Percentiles rank a stretch among this genome's conserved stretches.
Evolutionary conservation across 2,113 vertebrate genomes (phyloP).

Genomic region (Cebidichthys violaceus): DNA sequence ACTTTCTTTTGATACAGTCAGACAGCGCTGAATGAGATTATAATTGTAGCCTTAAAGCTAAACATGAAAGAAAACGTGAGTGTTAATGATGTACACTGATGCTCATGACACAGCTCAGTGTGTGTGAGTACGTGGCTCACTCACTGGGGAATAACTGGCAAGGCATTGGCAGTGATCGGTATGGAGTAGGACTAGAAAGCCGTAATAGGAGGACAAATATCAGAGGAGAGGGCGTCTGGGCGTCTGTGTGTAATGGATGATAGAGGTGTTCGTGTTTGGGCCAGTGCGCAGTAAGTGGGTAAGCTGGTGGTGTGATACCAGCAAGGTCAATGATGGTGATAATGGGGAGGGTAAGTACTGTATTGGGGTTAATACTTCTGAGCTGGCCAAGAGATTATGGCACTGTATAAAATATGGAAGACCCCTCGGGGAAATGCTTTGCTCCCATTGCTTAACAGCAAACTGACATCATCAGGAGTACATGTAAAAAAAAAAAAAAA

Average conservation of each 20-base stretch:
- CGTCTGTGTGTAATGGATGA: slow-evolving; percentile 64
- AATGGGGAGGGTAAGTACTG: slow-evolving; percentile 66
- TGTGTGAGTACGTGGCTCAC: slow-evolving; percentile 8
- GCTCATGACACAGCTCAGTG: slow-evolving; percentile 2
- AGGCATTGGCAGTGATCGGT: slow-evolving; percentile 60
- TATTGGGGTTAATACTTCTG: slow-evolving; percentile 77
- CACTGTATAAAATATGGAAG: slow-evolving; percentile 57
- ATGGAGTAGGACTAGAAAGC: slow-evolving; percentile 59
- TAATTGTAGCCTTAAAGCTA: background rate
- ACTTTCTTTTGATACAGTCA: background rate
- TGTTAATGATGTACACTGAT: background rate
- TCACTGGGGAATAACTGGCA: slow-evolving; percentile 52
- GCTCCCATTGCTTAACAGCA: background rate
- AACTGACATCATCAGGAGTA: background rate
- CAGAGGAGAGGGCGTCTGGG: slow-evolving; percentile 54
- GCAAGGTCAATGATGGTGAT: slow-evolving; percentile 65
- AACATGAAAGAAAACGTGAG: background rate
- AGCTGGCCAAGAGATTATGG: slow-evolving; percentile 68
- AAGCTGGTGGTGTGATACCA: slow-evolving; percentile 59
- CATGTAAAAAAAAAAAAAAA: background rate
- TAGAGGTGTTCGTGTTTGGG: slow-evolving; percentile 61
- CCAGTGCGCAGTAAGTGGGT: slow-evolving; percentile 50
- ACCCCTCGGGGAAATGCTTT: slow-evolving; percentile 31
- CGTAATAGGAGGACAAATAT: slow-evolving; percentile 69
- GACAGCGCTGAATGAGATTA: background rate